Percentiles rank a stretch among this genome's conserved stretches.
Evolutionary conservation across 2,888 invertebrate species (phyloP).

Genomic region (Geotrupes spiniger): DNA sequence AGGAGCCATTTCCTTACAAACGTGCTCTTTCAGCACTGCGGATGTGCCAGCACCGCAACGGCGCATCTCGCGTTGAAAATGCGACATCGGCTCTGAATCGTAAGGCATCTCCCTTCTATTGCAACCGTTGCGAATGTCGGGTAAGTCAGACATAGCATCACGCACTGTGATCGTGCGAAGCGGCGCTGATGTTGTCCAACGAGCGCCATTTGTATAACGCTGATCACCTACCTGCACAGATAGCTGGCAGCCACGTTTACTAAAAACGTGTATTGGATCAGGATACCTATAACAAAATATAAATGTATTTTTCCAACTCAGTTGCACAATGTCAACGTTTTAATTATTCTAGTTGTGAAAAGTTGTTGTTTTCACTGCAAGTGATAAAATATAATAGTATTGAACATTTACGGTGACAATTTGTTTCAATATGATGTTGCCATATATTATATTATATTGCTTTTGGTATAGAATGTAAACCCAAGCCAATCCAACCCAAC

Average conservation of each 20-base stretch:
- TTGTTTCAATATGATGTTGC: too few species aligned
- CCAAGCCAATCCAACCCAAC: too few species aligned
- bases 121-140: constrained; percentile 70
- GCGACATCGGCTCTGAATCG: constrained; percentile 65
- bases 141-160: constrained; percentile 83
- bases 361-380: too few species aligned
- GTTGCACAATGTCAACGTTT: too few species aligned
- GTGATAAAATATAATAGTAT: too few species aligned
- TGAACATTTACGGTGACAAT: too few species aligned
- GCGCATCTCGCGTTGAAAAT: constrained; percentile 73
- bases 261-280: constrained; percentile 77
- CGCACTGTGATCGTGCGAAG: constrained; percentile 70
- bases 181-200: constrained; percentile 70
- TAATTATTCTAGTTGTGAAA: too few species aligned
- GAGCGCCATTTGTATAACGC: constrained; percentile 49
- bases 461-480: too few species aligned
- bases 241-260: constrained; percentile 61
- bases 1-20: constrained; percentile 81
- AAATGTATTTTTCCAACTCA: too few species aligned
- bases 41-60: constrained; percentile 41
- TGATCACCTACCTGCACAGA: constrained; percentile 60
- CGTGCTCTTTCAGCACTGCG: constrained; percentile 60
- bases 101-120: constrained; percentile 68
- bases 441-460: too few species aligned
- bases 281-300: too few species aligned